Evolutionary conservation across 2,888 invertebrate genomes (phyloP).

Genomic region (Cataglyphis altisquamis): DNA sequence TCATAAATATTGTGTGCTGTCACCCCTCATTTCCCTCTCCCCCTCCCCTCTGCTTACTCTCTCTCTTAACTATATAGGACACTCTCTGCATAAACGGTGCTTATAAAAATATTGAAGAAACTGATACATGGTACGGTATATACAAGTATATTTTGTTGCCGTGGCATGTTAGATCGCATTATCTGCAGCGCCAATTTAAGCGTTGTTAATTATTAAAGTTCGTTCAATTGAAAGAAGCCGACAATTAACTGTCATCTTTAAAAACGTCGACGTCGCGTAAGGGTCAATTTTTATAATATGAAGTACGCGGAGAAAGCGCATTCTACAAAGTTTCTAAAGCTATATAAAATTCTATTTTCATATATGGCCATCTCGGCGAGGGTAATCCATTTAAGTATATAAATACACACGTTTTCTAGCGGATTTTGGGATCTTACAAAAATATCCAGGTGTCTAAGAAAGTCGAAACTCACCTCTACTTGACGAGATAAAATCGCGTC

Average conservation of each 20-base stretch:
- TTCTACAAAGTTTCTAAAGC: not conserved
- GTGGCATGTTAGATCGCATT: conserved; percentile 15
- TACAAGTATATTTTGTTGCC: not conserved
- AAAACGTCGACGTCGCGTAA: not conserved
- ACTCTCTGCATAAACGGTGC: not conserved
- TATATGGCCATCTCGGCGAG: not conserved
- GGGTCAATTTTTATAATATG: not conserved
- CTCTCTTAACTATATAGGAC: too few relatives aligned
- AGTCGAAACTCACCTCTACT: not conserved
- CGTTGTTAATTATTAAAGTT: conserved; percentile 10
- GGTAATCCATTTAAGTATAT: not conserved
- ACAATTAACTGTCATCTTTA: conserved; percentile 13
- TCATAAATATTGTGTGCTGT: too few relatives aligned
- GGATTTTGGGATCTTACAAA: not conserved
- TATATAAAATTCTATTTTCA: not conserved
- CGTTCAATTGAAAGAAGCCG: conserved; percentile 6
- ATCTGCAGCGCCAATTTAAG: not conserved
- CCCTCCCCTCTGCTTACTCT: too few relatives aligned
- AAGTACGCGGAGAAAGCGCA: not conserved
- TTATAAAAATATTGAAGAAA: not conserved
- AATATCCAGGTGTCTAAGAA: not conserved
- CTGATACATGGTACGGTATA: not conserved
- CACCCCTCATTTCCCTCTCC: too few relatives aligned
- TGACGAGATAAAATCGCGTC: not conserved
- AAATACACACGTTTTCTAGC: not conserved